Conservation (phyloP, 2,797 vertebrate genomes). For the Thaleichthys pacificus region DNA sequence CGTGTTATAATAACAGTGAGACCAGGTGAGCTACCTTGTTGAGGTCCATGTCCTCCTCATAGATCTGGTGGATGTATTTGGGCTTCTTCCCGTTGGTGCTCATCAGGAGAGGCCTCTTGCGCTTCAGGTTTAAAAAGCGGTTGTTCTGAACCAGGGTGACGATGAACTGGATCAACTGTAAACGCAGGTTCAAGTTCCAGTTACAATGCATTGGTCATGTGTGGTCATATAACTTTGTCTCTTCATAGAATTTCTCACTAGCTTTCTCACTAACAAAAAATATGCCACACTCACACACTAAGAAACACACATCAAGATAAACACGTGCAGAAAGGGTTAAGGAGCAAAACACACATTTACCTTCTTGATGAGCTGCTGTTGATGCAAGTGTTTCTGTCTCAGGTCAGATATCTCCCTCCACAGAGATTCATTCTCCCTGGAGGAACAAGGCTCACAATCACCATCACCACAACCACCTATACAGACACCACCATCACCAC, state of each 20-base stretch:
- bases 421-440: conserved; percentile 92
- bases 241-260: not conserved
- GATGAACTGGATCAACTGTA: conserved; percentile 94
- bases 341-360: conserved; percentile 55
- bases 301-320: not conserved
- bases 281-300: not conserved
- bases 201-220: not conserved
- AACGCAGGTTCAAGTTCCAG: not conserved
- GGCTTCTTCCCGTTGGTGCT: conserved; percentile 90
- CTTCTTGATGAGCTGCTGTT: conserved; percentile 95
- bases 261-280: too few species aligned
- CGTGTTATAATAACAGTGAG: not conserved
- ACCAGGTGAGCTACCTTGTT: conserved; percentile 1
- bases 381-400: conserved; percentile 90
- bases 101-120: conserved; percentile 90
- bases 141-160: conserved; percentile 95
- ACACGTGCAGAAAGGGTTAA: not conserved
- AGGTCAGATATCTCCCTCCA: conserved; percentile 94
- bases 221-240: not conserved
- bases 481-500: not conserved
- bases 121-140: conserved; percentile 90
- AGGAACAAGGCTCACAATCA: not conserved
- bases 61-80: conserved; percentile 89
- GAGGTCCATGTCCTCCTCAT: conserved; percentile 73
- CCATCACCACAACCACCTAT: not conserved